phyloP scores from a whole-genome alignment of 2,113 vertebrate genomes.

The Pterocles gutturalis region DNA sequence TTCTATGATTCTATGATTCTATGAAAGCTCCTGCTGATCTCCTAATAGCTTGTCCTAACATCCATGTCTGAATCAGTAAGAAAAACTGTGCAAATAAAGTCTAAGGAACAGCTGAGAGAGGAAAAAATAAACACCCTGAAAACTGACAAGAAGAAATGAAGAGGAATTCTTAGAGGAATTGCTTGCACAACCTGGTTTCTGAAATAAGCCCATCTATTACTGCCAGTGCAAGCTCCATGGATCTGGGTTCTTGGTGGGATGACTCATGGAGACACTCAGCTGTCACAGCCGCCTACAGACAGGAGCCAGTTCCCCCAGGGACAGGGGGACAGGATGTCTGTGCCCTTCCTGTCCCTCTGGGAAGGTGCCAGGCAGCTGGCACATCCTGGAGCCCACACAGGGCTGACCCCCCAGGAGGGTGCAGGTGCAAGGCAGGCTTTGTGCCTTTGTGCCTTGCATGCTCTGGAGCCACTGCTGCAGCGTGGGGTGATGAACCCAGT shows the following conservation, averaged over 20 bases:
- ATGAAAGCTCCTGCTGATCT: background rate
- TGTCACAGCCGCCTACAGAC: background rate
- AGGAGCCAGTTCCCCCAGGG: background rate
- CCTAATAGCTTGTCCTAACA: background rate
- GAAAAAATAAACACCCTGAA: background rate
- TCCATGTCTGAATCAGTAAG: background rate
- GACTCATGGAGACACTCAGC: background rate
- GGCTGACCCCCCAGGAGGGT: rapidly evolving
- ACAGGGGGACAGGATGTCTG: rapidly evolving
- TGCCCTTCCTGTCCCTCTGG: rapidly evolving
- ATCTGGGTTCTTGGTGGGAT: background rate
- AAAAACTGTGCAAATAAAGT: background rate
- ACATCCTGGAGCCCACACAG: rapidly evolving
- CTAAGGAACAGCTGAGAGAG: background rate
- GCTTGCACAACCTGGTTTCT: background rate
- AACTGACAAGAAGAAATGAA: background rate
- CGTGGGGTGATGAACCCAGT: rapidly evolving
- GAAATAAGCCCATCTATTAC: background rate
- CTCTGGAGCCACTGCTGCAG: background rate
- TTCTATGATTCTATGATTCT: no score
- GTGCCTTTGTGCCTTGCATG: rapidly evolving
- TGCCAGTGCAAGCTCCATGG: background rate
- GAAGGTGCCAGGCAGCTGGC: background rate
- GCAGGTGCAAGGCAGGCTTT: background rate
- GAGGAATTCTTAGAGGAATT: background rate